Base-by-base conservation (phyloP, 2,888 invertebrate species). In the Aporophyla lueneburgensis region DNA sequence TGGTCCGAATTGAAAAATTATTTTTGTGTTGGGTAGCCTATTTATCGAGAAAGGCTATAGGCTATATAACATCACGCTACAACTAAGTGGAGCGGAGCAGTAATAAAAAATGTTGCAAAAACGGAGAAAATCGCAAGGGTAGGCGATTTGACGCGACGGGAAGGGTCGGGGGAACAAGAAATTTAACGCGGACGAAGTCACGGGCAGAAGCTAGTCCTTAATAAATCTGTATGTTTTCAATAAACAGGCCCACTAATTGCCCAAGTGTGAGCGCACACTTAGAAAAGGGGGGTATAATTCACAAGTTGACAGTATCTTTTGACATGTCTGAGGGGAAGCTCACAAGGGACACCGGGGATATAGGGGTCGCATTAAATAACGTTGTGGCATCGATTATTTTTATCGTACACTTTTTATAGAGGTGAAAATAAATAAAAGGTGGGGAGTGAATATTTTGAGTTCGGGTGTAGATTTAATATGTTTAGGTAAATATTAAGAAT, bases 281-380 rank as follows among this genome's bases (percentile, higher is more conserved):
- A 78, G 62, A 67, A 81, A 76, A n/a, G 80, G 78, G 82, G 69
- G 80, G 74, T 83, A 88, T 92, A 91, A 88, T 89, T 92, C 89
- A 90, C 88, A 85, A 85, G 89, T 90, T 89, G 89, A 91, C 89
- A 88, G 89, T 91, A 92, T 91, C 91, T 89, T 87, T 86, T 89
- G 90, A 91, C 90, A 86, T 89, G 89, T 88, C 87, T 79, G 84
- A 82, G 86, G 89, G 90, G 86, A 88, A 88, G 88, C 67, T 56
- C 89, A 87, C 84, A 87, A 82, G 90, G 90, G 89, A 83, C 58
- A 68, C 10, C 6, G 5, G 46, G 62, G 56, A 87, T 86, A 86
- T 82, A 85, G 82, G 90, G 90, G 89, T 85, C 82, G 86, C 81
- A 75, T 76, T 81, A 82, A 86, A 86, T 86, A 85, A 81, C 78